A percentile compares a stretch with the other conserved stretches of the same genome.
phyloP scores from a whole-genome alignment of 2,113 vertebrate species.

The Suricata suricatta region DNA sequence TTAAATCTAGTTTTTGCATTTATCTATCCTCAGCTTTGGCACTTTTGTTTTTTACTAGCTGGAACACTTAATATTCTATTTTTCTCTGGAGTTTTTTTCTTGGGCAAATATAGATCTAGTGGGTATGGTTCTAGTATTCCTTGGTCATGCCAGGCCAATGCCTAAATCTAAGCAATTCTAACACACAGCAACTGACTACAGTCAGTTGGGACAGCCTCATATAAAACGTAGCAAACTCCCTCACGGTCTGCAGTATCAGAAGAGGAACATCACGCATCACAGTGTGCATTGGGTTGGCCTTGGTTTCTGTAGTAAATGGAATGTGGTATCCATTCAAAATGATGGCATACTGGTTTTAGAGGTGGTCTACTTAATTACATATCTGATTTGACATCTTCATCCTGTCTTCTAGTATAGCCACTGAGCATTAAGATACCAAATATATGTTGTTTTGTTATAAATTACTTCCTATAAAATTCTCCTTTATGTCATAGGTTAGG shows the following conservation, averaged over 20 bases:
- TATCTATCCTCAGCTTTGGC: not conserved
- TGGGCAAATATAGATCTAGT: not conserved
- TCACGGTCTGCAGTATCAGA: not conserved
- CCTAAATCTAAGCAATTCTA: not conserved
- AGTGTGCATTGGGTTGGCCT: not conserved
- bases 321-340: not conserved
- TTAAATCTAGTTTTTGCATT: not conserved
- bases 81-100: not conserved
- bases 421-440: not conserved
- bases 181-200: not conserved
- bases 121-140: not conserved
- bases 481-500: not conserved
- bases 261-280: not conserved
- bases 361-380: not conserved
- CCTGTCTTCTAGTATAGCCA: not conserved
- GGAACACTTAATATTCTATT: not conserved
- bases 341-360: not conserved
- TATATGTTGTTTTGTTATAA: not conserved
- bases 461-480: not conserved
- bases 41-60: not conserved
- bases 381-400: not conserved
- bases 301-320: not conserved
- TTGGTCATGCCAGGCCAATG: not conserved
- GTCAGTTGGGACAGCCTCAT: not conserved
- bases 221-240: not conserved